These are phyloP conservation scores for Drosophila sordidula DNA, from an alignment of 2,888 invertebrate genomes.

Conservation along the genomic window DNA sequence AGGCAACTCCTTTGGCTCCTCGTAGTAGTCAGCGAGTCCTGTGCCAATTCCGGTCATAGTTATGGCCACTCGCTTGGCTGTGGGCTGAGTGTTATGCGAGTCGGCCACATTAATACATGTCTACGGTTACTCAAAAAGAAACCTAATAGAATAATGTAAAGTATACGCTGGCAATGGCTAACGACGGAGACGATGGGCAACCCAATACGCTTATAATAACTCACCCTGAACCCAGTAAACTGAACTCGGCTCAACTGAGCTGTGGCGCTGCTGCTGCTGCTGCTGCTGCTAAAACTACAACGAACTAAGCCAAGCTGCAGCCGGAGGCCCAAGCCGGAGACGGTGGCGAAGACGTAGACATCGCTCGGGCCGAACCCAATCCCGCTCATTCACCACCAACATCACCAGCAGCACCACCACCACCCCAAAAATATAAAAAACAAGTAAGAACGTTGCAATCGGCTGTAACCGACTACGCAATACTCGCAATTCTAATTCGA, in stretches of 20 bases:
- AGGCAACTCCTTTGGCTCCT: background rate
- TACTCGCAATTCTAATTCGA: background rate
- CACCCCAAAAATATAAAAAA: slow-evolving; percentile 62
- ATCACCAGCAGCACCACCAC: slow-evolving; percentile 37
- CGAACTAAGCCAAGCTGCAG: slow-evolving; percentile 69
- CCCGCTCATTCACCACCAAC: slow-evolving; percentile 35
- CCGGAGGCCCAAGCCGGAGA: slow-evolving; percentile 15
- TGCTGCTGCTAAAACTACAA: slow-evolving; percentile 49
- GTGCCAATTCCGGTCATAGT: background rate
- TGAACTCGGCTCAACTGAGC: slow-evolving; percentile 61
- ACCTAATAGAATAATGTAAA: slow-evolving; percentile 82
- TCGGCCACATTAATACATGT: slow-evolving; percentile 74
- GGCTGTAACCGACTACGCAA: background rate
- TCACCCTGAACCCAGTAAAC: slow-evolving; percentile 78
- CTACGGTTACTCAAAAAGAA: slow-evolving; percentile 75
- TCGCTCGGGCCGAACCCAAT: slow-evolving; percentile 48
- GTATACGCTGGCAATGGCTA: slow-evolving; percentile 72
- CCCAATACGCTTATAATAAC: slow-evolving; percentile 79
- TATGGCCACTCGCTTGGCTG: slow-evolving; percentile 4
- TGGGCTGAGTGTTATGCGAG: slow-evolving; percentile 53
- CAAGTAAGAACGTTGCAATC: background rate
- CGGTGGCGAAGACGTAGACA: slow-evolving; percentile 21
- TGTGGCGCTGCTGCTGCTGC: slow-evolving; percentile 23
- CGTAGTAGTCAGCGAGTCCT: background rate
- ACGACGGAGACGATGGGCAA: slow-evolving; percentile 69